Conservation (phyloP, 2,797 vertebrate species). For the Lateolabrax maculatus region DNA sequence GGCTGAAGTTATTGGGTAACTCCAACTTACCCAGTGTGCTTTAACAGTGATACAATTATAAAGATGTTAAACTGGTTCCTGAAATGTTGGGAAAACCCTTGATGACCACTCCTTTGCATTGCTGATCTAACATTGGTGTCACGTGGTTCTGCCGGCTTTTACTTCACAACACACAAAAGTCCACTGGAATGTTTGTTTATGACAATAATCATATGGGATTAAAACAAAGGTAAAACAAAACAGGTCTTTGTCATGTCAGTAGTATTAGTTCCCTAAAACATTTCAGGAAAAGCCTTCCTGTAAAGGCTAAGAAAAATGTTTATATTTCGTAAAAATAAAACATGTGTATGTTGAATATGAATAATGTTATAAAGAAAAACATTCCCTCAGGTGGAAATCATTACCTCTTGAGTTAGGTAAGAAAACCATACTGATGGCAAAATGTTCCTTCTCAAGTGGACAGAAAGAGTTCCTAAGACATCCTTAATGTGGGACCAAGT, state of each 20-base stretch:
- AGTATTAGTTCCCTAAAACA: not conserved
- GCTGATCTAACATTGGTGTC: not conserved
- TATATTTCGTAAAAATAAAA: not conserved
- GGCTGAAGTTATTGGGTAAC: constrained; percentile 35
- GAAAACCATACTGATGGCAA: not conserved
- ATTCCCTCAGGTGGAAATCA: not conserved
- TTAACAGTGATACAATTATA: constrained; percentile 14
- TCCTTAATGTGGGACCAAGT: not conserved
- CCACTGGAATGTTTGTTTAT: not conserved
- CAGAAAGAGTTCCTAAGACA: not conserved
- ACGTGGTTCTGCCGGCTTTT: not conserved
- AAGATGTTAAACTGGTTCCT: constrained; percentile 1
- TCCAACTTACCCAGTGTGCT: constrained; percentile 9
- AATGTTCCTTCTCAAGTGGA: not conserved
- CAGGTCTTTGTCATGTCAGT: not conserved
- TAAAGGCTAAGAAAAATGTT: not conserved
- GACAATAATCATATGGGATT: not conserved
- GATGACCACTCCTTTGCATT: not conserved
- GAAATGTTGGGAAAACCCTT: constrained; percentile 4
- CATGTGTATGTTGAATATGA: not conserved
- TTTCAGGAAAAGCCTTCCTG: not conserved
- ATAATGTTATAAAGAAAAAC: too few species aligned
- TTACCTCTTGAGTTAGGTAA: not conserved
- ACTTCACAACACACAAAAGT: not conserved
- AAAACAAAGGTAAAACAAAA: not conserved